Evolutionary conservation across 2,113 vertebrate genomes (phyloP).

Genomic region (Grallaria varia): DNA sequence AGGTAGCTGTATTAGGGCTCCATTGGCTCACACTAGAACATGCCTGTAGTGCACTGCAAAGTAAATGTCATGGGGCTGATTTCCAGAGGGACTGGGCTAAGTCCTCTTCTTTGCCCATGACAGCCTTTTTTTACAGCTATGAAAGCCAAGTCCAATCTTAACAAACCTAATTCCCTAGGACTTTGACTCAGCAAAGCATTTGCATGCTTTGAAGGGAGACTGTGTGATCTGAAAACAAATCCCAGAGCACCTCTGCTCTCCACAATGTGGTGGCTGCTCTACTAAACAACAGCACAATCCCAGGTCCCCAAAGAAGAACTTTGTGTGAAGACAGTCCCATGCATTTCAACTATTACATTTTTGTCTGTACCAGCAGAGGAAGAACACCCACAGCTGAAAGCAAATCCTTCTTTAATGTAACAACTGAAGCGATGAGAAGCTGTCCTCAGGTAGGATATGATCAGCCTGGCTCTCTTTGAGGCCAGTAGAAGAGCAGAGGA

Average conservation of each 20-base stretch:
- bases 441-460: neutral
- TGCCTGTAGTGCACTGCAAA: neutral
- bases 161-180: neutral
- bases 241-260: neutral
- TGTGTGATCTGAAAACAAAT: neutral
- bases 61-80: accelerated
- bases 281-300: neutral
- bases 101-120: neutral
- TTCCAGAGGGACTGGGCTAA: neutral
- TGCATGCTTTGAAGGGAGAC: neutral
- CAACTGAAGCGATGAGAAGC: neutral
- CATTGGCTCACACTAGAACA: accelerated
- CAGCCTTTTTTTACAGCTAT: neutral
- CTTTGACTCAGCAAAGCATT: neutral
- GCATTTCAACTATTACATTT: neutral
- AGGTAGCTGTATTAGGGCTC: neutral
- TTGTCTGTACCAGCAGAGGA: neutral
- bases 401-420: neutral
- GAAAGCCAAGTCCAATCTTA: neutral
- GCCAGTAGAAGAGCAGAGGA: neutral
- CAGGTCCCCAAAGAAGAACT: neutral
- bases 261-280: neutral
- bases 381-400: neutral
- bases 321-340: neutral
- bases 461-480: neutral